Evolutionary conservation across 2,797 vertebrate genomes (phyloP).

Genomic region (Propithecus perrieri): DNA sequence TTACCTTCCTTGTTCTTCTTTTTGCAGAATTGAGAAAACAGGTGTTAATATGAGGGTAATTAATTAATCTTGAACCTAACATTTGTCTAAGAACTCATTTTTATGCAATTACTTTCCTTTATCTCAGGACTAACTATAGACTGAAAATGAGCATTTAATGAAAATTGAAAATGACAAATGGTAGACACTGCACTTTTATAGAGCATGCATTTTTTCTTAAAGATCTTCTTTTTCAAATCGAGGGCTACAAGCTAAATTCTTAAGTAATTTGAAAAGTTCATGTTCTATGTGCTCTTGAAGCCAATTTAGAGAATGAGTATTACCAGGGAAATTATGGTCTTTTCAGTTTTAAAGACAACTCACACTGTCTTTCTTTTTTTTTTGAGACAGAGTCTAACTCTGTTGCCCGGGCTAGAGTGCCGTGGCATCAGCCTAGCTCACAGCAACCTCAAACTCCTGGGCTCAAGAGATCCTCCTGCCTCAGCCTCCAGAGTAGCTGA

Average conservation of each 20-base stretch:
- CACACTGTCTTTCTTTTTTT: background rate
- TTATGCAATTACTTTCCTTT: slow-evolving; percentile 4
- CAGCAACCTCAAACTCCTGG: too few relatives aligned
- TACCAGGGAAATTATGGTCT: background rate
- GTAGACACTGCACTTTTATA: background rate
- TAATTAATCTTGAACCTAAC: slow-evolving; percentile 15
- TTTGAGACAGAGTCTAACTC: too few relatives aligned
- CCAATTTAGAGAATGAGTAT: background rate
- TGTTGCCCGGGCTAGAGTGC: too few relatives aligned
- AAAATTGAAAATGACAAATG: slow-evolving; percentile 21
- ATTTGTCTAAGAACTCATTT: slow-evolving; percentile 41
- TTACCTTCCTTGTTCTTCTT: background rate
- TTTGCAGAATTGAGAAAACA: background rate
- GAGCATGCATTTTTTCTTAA: background rate
- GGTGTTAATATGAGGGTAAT: background rate
- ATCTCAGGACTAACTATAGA: slow-evolving; percentile 4
- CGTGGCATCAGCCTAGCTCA: too few relatives aligned
- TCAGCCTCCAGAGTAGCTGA: too few relatives aligned
- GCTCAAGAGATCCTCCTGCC: too few relatives aligned
- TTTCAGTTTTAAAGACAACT: slow-evolving; percentile 20
- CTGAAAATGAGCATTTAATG: slow-evolving; percentile 32
- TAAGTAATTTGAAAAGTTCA: background rate
- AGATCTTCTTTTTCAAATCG: slow-evolving; percentile 42
- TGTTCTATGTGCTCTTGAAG: background rate
- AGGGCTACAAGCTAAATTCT: background rate